Evolutionary conservation across 2,888 invertebrate genomes (phyloP).

Genomic region (Noctua pronuba): DNA sequence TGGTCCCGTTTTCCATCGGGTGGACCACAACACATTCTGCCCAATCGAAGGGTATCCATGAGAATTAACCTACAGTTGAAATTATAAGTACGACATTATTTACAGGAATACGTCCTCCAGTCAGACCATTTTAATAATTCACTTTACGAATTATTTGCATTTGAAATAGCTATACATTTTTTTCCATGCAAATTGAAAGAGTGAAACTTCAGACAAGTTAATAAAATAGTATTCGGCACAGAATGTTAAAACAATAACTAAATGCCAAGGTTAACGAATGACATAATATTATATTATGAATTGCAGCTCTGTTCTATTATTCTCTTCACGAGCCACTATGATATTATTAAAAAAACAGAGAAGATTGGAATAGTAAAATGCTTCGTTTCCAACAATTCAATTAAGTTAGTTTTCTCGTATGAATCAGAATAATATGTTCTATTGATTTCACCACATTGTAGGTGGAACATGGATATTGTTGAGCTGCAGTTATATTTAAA

Average conservation of each 20-base stretch:
- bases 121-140: not conserved
- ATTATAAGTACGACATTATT: not conserved
- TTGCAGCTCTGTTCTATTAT: not conserved
- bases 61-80: not conserved
- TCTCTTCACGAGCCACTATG: not conserved
- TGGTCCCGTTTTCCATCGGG: not conserved
- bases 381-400: no score
- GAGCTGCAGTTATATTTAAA: no score
- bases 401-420: not conserved
- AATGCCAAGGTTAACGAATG: constrained; percentile 13
- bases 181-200: constrained; percentile 38
- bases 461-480: not conserved
- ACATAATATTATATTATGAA: not conserved
- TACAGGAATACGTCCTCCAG: not conserved
- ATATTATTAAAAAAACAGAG: not conserved
- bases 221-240: not conserved
- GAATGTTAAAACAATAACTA: constrained; percentile 18
- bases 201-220: constrained; percentile 22
- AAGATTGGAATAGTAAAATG: not conserved
- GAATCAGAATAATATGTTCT: not conserved
- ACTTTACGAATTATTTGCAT: not conserved
- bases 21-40: not conserved
- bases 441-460: not conserved
- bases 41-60: not conserved
- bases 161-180: constrained; percentile 12